Evolutionary conservation across 2,797 vertebrate species (phyloP), one percentile per base, ranked within the genome.

Genomic region (Neomorphus geoffroyi): DNA sequence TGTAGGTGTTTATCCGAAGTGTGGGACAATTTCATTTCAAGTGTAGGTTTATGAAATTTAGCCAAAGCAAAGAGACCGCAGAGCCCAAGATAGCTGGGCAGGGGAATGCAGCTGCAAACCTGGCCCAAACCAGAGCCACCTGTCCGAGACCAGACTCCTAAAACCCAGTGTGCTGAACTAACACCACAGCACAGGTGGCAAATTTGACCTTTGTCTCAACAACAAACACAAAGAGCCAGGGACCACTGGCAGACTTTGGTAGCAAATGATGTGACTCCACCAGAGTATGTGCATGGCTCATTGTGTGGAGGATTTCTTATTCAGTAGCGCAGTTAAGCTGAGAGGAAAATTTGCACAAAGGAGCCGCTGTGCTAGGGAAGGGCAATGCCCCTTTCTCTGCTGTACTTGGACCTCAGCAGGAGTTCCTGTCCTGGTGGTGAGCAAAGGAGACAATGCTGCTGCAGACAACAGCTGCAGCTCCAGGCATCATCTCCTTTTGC

Each of bases 211-310:
- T 54, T 9, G 12, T 18, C 46, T 62, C 86, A 72, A 3, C 32
- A 10, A 11, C 32, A 4, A 1, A 1, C 72, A 39, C 1, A 2
- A 43, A 51, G 32, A 66, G 60, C 48, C 0, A 0, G 74, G 57
- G 45, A 26, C 18, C 33, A 61, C 35, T 1, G 4, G 28, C 50
- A 80, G 60, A 18, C 37, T 9, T 41, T 2, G 18, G 23, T 60
- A 21, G 37, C 1, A 1, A 6, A 26, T 1, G 2, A 13, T 11
- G 50, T 18, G 33, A 51, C 12, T 27, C 37, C 33, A 15, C 33
- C n/a, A 26, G 10, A 33, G 11, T 0, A 13, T 5, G 19, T 5
- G 6, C 21, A 23, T 0, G 1, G 86, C 62, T 72, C 28, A 18
- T 50, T 9, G 7, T 3, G 1, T 4, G 8, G 32, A 41, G 28